Evolutionary conservation across 2,888 invertebrate genomes (phyloP).

Genomic region (Torymus auratus): DNA sequence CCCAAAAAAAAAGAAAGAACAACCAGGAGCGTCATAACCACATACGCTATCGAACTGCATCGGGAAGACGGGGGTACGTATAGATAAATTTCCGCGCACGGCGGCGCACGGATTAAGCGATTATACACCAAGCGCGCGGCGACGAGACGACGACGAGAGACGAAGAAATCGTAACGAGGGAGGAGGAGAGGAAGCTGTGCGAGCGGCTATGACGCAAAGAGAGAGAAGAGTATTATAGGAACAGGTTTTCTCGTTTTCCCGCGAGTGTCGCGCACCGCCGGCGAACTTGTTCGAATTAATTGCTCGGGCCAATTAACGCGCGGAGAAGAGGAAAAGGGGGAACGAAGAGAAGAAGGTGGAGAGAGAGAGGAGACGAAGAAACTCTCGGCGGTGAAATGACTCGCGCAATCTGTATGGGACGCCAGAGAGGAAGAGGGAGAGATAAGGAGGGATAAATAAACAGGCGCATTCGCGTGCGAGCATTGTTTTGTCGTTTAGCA

Average conservation of each 20-base stretch:
- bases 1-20: too few relatives aligned
- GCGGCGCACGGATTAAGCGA: constrained; percentile 49
- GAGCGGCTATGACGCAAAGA: too few relatives aligned
- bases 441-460: constrained; percentile 42
- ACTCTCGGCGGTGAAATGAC: constrained; percentile 23
- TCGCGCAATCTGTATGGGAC: constrained; percentile 33
- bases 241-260: constrained; percentile 58
- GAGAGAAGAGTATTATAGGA: not conserved
- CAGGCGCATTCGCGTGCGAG: constrained; percentile 39
- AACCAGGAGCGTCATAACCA: too few relatives aligned
- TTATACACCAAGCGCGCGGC: constrained; percentile 15
- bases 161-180: constrained; percentile 38
- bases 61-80: too few relatives aligned
- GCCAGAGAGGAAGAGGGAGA: not conserved
- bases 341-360: constrained; percentile 38
- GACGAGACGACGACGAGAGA: not conserved
- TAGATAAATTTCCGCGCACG: too few relatives aligned
- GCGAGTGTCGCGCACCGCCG: constrained; percentile 45
- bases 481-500: constrained; percentile 50
- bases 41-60: too few relatives aligned
- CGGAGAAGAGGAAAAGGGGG: constrained; percentile 61
- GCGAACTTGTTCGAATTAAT: constrained; percentile 76
- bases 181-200: too few relatives aligned
- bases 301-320: constrained; percentile 76
- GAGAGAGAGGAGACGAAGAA: constrained; percentile 46